Evolutionary conservation across 2,113 vertebrate species (phyloP).

Genomic region (Craseonycteris thonglongyai): DNA sequence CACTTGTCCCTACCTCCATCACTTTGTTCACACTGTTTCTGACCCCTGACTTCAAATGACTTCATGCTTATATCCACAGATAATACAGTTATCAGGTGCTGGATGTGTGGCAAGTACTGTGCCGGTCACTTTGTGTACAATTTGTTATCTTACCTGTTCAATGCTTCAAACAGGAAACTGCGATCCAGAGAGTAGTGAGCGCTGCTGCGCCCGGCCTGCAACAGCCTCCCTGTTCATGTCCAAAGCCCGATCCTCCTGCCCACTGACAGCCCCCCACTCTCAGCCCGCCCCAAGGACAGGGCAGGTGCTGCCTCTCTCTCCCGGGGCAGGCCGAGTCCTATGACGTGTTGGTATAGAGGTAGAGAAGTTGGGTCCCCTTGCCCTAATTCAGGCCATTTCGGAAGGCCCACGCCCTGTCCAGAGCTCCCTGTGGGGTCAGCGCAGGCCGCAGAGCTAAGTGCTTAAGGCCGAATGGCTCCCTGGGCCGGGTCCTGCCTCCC

Average conservation of each 20-base stretch:
- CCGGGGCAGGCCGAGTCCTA: rapidly evolving
- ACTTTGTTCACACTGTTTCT: background rate
- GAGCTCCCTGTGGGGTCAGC: background rate
- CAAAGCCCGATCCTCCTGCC: background rate
- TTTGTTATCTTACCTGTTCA: background rate
- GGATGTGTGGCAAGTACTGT: background rate
- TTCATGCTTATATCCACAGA: background rate
- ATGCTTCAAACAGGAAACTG: background rate
- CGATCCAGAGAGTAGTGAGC: background rate
- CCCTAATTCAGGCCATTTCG: background rate
- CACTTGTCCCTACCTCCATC: background rate
- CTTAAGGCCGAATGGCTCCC: background rate
- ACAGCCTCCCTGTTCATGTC: background rate
- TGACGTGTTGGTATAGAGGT: background rate
- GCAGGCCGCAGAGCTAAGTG: rapidly evolving
- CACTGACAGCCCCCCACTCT: too few species aligned
- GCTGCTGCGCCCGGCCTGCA: background rate
- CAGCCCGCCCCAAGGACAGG: background rate
- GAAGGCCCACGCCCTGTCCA: background rate
- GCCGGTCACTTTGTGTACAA: background rate
- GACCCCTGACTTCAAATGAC: background rate
- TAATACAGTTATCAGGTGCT: background rate
- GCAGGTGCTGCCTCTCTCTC: background rate
- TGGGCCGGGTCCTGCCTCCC: background rate
- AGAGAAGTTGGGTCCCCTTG: background rate